Conservation (phyloP, 2,797 vertebrate species). For the Danio kyathit region DNA sequence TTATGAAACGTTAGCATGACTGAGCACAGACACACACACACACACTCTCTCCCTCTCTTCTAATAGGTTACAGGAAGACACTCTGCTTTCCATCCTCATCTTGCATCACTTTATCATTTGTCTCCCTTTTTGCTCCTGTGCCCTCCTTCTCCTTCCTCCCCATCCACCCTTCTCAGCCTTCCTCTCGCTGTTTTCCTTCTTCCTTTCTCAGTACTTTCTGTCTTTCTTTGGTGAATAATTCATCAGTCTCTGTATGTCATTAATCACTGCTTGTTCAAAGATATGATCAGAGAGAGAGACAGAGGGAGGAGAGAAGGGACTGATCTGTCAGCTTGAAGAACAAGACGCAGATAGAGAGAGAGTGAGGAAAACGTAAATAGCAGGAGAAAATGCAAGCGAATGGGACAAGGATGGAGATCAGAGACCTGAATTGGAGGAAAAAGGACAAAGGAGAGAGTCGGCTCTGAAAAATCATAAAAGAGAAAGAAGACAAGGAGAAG, state of each 20-base stretch:
- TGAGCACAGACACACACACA: background rate
- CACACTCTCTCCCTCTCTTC: background rate
- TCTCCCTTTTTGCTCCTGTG: constrained; percentile 49
- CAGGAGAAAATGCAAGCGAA: background rate
- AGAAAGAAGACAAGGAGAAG: constrained; percentile 28
- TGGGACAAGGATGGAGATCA: constrained; percentile 9
- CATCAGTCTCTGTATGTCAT: constrained; percentile 81
- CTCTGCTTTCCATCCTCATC: constrained; percentile 50
- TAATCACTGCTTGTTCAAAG: constrained; percentile 83
- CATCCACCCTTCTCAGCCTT: constrained; percentile 22
- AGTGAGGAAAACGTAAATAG: constrained; percentile 37
- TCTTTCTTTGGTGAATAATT: constrained; percentile 79
- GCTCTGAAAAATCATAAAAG: constrained; percentile 39
- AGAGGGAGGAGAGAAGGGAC: constrained; percentile 56
- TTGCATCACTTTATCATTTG: constrained; percentile 42
- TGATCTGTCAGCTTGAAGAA: constrained; percentile 64
- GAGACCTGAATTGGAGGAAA: constrained; percentile 8
- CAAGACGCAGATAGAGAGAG: constrained; percentile 53
- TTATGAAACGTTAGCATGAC: background rate
- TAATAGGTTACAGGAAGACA: background rate
- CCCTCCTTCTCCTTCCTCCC: constrained; percentile 51
- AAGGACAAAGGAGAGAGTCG: background rate
- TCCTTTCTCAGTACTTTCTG: constrained; percentile 18
- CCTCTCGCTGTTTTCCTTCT: constrained; percentile 20
- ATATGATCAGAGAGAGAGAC: constrained; percentile 70